phyloP scores from a whole-genome alignment of 2,113 vertebrate species.

The Myodes glareolus region DNA sequence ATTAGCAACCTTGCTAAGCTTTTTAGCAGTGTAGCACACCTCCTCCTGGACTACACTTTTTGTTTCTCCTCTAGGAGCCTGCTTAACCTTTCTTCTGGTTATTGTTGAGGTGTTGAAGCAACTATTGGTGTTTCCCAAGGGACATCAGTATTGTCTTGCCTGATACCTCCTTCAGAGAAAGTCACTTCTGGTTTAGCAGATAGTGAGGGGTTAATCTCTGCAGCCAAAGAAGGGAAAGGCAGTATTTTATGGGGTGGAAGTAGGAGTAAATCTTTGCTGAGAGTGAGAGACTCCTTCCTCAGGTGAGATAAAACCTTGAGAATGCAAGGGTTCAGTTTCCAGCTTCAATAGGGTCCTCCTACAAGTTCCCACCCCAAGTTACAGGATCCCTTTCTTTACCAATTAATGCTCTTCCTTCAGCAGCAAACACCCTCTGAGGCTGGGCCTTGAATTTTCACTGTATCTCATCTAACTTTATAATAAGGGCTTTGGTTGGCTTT shows the following conservation, averaged over 20 bases:
- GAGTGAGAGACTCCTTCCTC: background rate
- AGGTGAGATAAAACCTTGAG: background rate
- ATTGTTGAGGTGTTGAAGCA: background rate
- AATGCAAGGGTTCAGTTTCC: background rate
- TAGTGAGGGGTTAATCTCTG: background rate
- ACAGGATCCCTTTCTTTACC: background rate
- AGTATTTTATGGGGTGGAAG: rapidly evolving
- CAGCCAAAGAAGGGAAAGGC: background rate
- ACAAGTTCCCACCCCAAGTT: too few species aligned
- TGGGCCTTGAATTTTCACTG: background rate
- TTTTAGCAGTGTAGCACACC: background rate
- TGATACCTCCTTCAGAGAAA: background rate
- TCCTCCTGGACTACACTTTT: background rate
- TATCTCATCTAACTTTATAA: background rate
- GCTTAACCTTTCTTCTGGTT: background rate
- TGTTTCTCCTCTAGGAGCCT: background rate
- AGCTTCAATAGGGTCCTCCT: background rate
- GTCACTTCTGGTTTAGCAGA: background rate
- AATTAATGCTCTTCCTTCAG: background rate
- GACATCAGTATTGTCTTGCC: background rate
- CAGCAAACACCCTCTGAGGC: background rate
- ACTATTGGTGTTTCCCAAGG: background rate
- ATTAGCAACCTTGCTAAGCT: background rate
- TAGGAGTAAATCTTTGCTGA: background rate
- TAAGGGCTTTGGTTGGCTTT: background rate